phyloP scores from a whole-genome alignment of 2,797 vertebrate genomes.

The Molossus alvarezi region DNA sequence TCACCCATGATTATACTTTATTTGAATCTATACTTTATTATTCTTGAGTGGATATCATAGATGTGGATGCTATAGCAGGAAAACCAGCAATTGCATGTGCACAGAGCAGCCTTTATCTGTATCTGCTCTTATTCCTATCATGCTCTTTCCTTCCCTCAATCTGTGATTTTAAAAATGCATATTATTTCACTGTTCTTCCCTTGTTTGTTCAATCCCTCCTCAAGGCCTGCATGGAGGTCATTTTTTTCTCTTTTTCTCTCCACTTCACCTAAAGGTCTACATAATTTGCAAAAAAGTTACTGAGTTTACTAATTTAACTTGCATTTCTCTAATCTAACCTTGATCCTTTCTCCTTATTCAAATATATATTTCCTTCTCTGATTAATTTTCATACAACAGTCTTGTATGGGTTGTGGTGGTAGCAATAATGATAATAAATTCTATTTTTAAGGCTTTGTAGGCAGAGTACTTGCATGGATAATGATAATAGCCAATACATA shows the following conservation, averaged over 20 bases:
- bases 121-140: not conserved
- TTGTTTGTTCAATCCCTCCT: not conserved
- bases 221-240: not conserved
- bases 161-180: not conserved
- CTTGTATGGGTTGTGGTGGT: not conserved
- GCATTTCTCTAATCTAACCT: not conserved
- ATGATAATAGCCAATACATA: not conserved
- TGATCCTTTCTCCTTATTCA: not conserved
- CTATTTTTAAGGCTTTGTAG: not conserved
- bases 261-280: not conserved
- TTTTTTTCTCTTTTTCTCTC: not conserved
- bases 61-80: not conserved
- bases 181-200: not conserved
- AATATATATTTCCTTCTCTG: slow-evolving; percentile 39
- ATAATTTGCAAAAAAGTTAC: not conserved
- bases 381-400: not conserved
- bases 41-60: not conserved
- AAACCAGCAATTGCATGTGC: not conserved
- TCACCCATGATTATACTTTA: not conserved
- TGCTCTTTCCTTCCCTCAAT: not conserved
- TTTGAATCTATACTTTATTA: not conserved
- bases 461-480: not conserved
- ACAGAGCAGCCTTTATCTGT: not conserved
- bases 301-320: slow-evolving; percentile 31
- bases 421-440: slow-evolving; percentile 35